Percentiles rank a stretch among this genome's conserved stretches.
These are phyloP conservation scores for Gasteruption jaculator DNA, from an alignment of 2,888 invertebrate species.

Conservation along the genomic window DNA sequence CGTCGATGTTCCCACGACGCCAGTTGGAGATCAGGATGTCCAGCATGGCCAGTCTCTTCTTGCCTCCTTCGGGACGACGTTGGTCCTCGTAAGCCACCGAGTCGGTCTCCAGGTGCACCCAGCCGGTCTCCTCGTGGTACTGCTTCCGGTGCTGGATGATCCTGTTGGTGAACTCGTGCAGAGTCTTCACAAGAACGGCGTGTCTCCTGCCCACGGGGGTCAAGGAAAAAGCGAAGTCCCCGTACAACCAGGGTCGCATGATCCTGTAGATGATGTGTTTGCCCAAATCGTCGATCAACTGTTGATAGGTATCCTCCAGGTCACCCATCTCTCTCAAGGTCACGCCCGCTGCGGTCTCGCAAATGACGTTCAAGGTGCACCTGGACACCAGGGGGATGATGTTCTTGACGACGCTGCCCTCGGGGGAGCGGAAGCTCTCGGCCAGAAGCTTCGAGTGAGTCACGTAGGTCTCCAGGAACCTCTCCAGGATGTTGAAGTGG, in stretches of 20 bases:
- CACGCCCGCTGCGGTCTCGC: no score
- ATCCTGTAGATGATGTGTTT: conserved; percentile 62
- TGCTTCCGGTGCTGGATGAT: conserved; percentile 23
- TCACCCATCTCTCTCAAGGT: no score
- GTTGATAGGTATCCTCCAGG: no score
- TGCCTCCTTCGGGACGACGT: no score
- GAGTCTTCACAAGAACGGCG: conserved; percentile 46
- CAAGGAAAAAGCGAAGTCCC: conserved; percentile 56
- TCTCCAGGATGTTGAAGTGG: no score
- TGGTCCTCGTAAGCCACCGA: conserved; percentile 1
- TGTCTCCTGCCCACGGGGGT: conserved; percentile 55
- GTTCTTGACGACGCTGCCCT: no score
- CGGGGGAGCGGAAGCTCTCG: conserved; percentile 28
- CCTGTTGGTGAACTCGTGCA: conserved; percentile 54
- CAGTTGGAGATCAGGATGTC: conserved; percentile 25
- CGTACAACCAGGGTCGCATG: conserved; percentile 58
- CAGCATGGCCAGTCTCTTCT: conserved; percentile 25
- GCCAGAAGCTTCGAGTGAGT: conserved; percentile 48
- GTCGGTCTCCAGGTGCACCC: conserved; percentile 16
- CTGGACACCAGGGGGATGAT: conserved; percentile 57
- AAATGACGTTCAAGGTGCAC: no score
- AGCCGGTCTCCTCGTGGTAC: conserved; percentile 21
- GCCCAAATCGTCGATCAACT: conserved; percentile 60
- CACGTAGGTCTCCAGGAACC: conserved; percentile 43
- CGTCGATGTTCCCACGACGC: conserved; percentile 19